Base-by-base conservation (phyloP, 2,888 invertebrate species). In the Epinotia brunnichana region DNA sequence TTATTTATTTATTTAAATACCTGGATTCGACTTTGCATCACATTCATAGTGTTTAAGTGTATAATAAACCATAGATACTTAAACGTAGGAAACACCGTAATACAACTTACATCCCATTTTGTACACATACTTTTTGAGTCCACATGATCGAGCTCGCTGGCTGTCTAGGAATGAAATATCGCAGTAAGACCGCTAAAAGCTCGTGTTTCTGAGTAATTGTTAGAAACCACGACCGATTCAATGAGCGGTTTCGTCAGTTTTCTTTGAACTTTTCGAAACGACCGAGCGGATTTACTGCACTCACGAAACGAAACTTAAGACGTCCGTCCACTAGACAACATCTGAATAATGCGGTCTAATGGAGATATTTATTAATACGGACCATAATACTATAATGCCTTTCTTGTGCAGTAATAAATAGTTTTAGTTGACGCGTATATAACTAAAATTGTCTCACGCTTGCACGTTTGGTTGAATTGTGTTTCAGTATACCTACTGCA, bases 141-240 rank as follows among this genome's bases (percentile, higher is more conserved):
- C n/a, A 35, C 10, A n/a, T 35, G 29, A 57, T 35, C 29, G 35
- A 15, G 17, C 29, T 63, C 15, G 53, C 19, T 39, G 48, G 39
- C 64, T 19, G 9, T 39, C 21, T 17, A 19, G 21, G 10, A 54
- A 53, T 53, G 53, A 64, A 39, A 54, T 64, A 64, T 19, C 39
- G 13, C 35, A 15, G 19, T 21, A n/a, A 53, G 7, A 10, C 39
- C 19, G 53, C 53, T 53, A 64, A 39, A 48, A 57, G 29, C 57
- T 59, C 59, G 15, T 68, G 39, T 69, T 69, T 19, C 54, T n/a
- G 66, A 60, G 67, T 76, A 77, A 78, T 78, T 76, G 76, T 76
- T 75, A 71, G 61, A 75, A 75, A 77, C 76, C 78, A 79, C 78
- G 78, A 79, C 76, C 76, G 74, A 77, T 79, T 79, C 77, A 78